Evolutionary conservation across 2,797 vertebrate genomes (phyloP).

Genomic region (Nyctibius grandis): DNA sequence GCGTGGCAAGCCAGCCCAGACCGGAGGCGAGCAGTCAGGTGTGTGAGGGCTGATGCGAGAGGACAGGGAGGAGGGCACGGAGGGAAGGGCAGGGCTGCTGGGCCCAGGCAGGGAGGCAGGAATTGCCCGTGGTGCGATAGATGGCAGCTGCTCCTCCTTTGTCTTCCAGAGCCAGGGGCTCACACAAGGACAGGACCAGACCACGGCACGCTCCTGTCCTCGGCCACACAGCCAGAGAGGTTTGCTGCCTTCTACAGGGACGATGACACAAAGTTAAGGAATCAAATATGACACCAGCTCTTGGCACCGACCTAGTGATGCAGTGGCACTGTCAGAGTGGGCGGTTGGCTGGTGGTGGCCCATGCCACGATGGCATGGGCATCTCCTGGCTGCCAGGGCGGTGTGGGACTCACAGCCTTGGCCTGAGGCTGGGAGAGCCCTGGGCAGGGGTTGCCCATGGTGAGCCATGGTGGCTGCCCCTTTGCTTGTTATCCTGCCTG

Average conservation of each 20-base stretch:
- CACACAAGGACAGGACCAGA: no score
- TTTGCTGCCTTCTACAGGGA: no score
- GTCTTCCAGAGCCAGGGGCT: no score
- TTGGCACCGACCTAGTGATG: no score
- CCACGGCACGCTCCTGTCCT: not conserved
- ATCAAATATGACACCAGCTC: no score
- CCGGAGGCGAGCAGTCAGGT: not conserved
- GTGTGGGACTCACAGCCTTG: not conserved
- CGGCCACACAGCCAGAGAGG: not conserved
- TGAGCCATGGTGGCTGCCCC: no score
- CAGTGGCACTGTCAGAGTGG: not conserved
- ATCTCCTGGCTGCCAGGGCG: not conserved
- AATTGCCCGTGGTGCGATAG: rapidly evolving
- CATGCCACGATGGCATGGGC: no score
- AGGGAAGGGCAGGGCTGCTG: not conserved
- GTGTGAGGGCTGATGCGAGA: not conserved
- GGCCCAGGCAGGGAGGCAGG: no score
- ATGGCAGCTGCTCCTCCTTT: no score
- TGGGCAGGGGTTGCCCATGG: no score
- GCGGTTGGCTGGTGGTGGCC: no score
- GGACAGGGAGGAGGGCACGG: not conserved
- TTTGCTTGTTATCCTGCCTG: not conserved
- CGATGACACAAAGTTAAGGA: not conserved
- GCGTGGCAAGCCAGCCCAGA: not conserved
- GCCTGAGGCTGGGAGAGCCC: no score